Evolutionary conservation across 1,140 invertebrate species (phyloP), one percentile per base, ranked within the genome.

Genomic region (Drosophila bipectinata): DNA sequence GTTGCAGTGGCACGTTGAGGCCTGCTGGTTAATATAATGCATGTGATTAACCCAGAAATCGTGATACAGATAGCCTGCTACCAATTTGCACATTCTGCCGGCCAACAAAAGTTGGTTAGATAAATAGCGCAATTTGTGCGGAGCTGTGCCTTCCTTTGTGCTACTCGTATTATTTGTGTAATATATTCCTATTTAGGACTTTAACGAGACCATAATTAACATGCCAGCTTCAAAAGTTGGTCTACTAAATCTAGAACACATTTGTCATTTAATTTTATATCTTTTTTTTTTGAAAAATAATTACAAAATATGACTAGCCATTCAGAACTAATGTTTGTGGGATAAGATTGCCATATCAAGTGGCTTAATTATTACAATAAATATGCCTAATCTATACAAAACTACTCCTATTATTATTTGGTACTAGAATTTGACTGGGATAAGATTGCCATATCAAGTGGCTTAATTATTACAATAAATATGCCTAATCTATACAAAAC

Each of bases 31-130:
- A 69, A 79, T 63, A 63, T 73, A 63, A 64, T 64, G 57, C 74
- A 76, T 58, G 66, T 79, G 80, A 84, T 84, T 83, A 83, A 84
- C 76, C 80, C 45, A 83, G 45, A 79, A 82, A 56, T 56, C 57
- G 49, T 68, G 69, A 60, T 44, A 49, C 51, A 24, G 26, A 48
- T 64, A 72, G 69, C 56, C 39, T 30, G 32, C 55, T 56, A 64
- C 55, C 61, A 57, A 66, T 75, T 45, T 66, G 77, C 59, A 72
- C 54, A 56, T 73, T 45, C 9, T 56, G 56, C 9, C 52, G 72
- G 72, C 51, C 62, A 76, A 68, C 52, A 55, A 77, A 74, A 69
- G 52, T 74, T 69, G 61, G 62, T 72, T 67, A 76, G 56, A 74
- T 58, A 76, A 77, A 72, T 48, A 64, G 64, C 21, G 52, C 53